Evolutionary conservation across 1,140 invertebrate genomes (phyloP), one percentile per base, ranked within the genome.

Genomic region (Aricia agestis): DNA sequence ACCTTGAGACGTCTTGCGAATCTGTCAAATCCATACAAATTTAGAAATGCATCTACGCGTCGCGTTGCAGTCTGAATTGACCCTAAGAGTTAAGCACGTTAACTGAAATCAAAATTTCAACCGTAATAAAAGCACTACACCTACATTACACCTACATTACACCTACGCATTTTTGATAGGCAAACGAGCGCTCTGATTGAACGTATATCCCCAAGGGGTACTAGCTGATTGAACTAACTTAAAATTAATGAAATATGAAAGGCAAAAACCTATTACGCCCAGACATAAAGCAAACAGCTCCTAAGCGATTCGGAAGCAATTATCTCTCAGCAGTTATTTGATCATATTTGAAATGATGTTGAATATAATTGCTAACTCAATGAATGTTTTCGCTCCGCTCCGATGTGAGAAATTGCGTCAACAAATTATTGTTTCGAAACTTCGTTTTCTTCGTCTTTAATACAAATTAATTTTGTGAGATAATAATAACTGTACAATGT

Each of bases 261-360:
- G 45, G 11, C 45, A 5, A 36, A 1, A 52, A 52, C 45, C 45
- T 52, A 52, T 52, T 15, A 13, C 45, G 9, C 45, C 45, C 45
- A 52, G 45, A 52, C 45, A 52, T 52, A 52, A 52, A 52, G 13
- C 45, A 52, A 52, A 15, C 9, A 52, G 45, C 45, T 52, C 13
- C 45, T 15, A 52, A 52, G 45, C 45, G 45, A 52, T 52, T 52
- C 45, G 9, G 45, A 4, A 52, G 45, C 45, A 52, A 52, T 52
- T 52, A 52, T 52, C 45, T 15, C 3, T 10, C 11, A 52, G 45
- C 45, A 52, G 3, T 52, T 52, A 52, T 52, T 52, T 13, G 45
- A 52, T 52, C 45, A 52, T 52, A 52, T 52, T 52, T 52, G 45
- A 52, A 52, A 52, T 52, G 45, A 52, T 15, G 45, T 52, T 52